phyloP scores from a whole-genome alignment of 2,113 vertebrate genomes.

The Tetrao urogallus region DNA sequence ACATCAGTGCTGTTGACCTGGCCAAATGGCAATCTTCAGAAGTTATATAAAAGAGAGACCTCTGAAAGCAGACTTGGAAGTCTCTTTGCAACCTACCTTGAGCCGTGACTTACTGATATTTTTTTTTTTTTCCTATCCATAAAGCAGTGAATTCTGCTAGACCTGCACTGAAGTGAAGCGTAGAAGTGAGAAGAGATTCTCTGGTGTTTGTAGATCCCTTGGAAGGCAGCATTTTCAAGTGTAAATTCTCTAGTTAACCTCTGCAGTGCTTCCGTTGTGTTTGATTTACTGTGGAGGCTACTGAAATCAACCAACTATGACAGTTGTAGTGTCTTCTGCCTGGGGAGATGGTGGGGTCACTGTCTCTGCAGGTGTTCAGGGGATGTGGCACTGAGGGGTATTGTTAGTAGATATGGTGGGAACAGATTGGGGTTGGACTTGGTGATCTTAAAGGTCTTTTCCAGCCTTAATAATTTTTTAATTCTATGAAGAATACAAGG shows the following conservation, averaged over 20 bases:
- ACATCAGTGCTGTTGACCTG: neutral
- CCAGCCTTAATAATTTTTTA: too few species aligned
- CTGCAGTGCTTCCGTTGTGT: neutral
- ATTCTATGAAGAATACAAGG: neutral
- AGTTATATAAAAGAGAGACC: neutral
- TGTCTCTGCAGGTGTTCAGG: too few species aligned
- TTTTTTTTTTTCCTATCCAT: neutral
- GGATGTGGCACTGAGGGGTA: too few species aligned
- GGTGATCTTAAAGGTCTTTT: too few species aligned
- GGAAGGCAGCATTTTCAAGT: neutral
- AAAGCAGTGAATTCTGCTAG: neutral
- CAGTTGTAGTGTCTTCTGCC: neutral
- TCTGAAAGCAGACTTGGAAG: neutral
- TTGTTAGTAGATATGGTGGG: too few species aligned
- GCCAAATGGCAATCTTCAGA: neutral
- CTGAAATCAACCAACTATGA: neutral
- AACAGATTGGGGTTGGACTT: too few species aligned
- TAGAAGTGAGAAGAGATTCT: neutral
- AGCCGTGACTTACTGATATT: neutral
- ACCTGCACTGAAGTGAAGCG: neutral
- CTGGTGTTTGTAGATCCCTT: neutral
- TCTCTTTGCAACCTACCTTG: neutral
- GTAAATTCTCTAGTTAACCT: neutral
- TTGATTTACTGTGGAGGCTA: neutral
- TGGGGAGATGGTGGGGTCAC: too few species aligned